Evolutionary conservation across 1,140 invertebrate species (phyloP), one percentile per base, ranked within the genome.

Genomic region (Halictus rubicundus): DNA sequence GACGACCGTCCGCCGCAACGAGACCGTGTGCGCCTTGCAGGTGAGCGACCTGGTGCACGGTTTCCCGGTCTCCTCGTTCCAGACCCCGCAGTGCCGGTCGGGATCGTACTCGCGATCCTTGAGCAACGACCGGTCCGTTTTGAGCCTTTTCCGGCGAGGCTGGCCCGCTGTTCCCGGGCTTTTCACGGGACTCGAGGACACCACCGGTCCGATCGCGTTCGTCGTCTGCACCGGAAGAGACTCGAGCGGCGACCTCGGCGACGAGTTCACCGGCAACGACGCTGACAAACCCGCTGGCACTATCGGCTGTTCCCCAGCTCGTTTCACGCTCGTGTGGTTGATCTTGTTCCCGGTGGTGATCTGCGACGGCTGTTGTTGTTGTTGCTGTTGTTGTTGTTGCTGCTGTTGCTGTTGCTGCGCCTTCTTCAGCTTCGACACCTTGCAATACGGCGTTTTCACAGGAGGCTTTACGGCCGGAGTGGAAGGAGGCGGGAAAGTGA

Each of bases 21-120:
- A 96, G 68, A 97, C 93, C 9, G 96, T 95, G 93, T 97, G 97
- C 21, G 96, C 96, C 93, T 97, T 97, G 90, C 97, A 98, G 1
- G 97, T 97, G 19, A 97, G 93, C 16, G 96, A 97, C 39, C 97
- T 93, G 32, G 96, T 97, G 90, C 97, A 98, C 0, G 95, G 96
- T 86, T 96, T 96, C 2, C 94, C 93, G 68, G 94, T 95, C 82
- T 96, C 96, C 6, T 94, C 94, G 71, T 95, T 95, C 84, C 94
- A 93, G 4, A 97, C 96, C 3, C 97, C 97, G 91, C 97, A 97
- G 87, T 97, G 97, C 69, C 96, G 95, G 85, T 97, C 95, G 7
- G 96, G 95, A 90, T 97, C 96, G 91, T 96, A 97, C 87, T 96
- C 96, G 71, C 96, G 93, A 70, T 95, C 94, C 82, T 96, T 96